Base-by-base conservation (phyloP, 1,140 invertebrate species). In the Leucophenga varia region DNA sequence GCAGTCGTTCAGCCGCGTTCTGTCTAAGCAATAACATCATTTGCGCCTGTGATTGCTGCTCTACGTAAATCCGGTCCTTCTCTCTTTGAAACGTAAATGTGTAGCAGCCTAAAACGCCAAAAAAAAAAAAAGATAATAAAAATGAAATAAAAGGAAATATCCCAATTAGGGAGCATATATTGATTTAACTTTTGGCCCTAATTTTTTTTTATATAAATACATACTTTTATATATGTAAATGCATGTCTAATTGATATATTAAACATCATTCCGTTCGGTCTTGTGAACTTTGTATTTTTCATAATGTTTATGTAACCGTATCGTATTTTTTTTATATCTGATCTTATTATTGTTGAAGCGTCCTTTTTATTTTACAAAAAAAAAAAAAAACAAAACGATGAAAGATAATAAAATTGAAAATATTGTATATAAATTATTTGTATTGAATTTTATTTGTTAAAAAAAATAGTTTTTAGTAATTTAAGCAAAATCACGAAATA, bases 1-100 rank as follows among this genome's bases (percentile, higher is more conserved):
- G 9, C 74, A 86, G 84, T 79, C 72, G 79, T 86, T 17, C 84
- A 86, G 60, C 83, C 84, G 54, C 80, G 84, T 63, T 85, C 83
- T 25, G 82, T 56, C 79, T 84, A 44, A 57, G 64, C 59, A 57
- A 68, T 56, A 68, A 67, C 59, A 83, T 82, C 64, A 80, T 81
- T 55, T 82, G 80, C 57, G 77, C 80, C 45, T 85, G 83, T 64
- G 80, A 83, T 64, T 85, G 82, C 64, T 69, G 60, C 64, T 68
- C 52, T 69, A 64, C 61, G 48, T 54, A 46, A n/a, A n/a, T n/a
- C n/a, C n/a, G n/a, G n/a, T n/a, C n/a, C n/a, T n/a, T n/a, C n/a
- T n/a, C n/a, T n/a, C n/a, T n/a, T n/a, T n/a, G n/a, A n/a, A n/a
- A n/a, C 41, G 30, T 36, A 31, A 34, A 43, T 49, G 52, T 65